Evolutionary conservation across 2,888 invertebrate species (phyloP).

Genomic region (Spatulosminthurus flaviceps): DNA sequence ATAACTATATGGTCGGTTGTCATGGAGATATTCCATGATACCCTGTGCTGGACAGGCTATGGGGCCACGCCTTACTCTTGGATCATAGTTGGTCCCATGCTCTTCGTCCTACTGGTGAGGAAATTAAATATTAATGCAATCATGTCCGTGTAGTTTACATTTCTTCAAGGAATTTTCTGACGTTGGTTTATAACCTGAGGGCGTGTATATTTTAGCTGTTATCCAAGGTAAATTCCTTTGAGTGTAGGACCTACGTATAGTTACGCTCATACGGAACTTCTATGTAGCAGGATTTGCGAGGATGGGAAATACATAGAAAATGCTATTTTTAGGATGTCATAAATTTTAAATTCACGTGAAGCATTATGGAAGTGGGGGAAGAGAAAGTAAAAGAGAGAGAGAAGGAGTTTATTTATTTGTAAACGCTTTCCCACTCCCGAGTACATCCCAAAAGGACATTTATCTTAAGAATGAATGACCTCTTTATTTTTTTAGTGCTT

Average conservation of each 20-base stretch:
- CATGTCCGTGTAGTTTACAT: neutral
- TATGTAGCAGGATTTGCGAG: too few species aligned
- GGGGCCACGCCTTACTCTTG: conserved; percentile 64
- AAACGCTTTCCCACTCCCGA: too few species aligned
- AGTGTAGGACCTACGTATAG: too few species aligned
- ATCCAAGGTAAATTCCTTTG: too few species aligned
- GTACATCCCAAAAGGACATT: neutral
- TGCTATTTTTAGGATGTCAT: too few species aligned
- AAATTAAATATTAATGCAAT: conserved; percentile 5
- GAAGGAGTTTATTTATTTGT: neutral
- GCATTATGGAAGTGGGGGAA: too few species aligned
- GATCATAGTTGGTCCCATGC: conserved; percentile 66
- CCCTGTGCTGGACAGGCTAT: conserved; percentile 65
- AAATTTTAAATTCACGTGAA: too few species aligned
- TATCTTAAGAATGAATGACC: neutral
- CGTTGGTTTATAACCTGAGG: neutral
- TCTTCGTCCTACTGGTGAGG: conserved; percentile 65
- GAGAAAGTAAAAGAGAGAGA: too few species aligned
- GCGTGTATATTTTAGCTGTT: too few species aligned
- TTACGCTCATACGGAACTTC: too few species aligned
- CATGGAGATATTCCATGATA: conserved; percentile 64
- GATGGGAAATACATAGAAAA: too few species aligned
- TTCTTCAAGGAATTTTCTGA: neutral
- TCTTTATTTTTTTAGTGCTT: neutral
- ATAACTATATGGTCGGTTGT: conserved; percentile 67